These are phyloP conservation scores for Ursus arctos DNA, from an alignment of 2,113 vertebrate genomes.

Conservation along the genomic window DNA sequence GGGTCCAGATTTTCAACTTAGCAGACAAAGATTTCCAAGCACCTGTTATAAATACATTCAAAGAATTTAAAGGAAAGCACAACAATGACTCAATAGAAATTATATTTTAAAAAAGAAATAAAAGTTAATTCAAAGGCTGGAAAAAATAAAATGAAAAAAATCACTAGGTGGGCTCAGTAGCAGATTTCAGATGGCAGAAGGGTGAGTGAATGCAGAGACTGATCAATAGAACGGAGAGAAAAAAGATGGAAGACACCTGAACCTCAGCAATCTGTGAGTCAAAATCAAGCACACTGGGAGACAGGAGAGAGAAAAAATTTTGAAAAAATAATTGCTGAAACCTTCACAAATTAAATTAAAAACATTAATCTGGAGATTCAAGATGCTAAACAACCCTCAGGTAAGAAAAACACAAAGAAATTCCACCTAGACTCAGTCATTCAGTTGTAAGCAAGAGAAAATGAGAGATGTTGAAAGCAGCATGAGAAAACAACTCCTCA, in stretches of 20 bases:
- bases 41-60: not conserved
- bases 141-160: not conserved
- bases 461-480: not conserved
- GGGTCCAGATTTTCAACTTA: not conserved
- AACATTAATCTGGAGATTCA: not conserved
- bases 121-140: not conserved
- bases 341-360: not conserved
- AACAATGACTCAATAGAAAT: not conserved
- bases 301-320: not conserved
- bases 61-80: not conserved
- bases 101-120: not conserved
- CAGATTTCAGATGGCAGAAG: not conserved
- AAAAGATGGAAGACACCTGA: not conserved
- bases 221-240: not conserved
- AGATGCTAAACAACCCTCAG: not conserved
- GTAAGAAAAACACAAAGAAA: not conserved
- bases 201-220: not conserved
- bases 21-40: not conserved
- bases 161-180: not conserved
- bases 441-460: not conserved
- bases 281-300: not conserved
- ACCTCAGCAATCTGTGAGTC: not conserved
- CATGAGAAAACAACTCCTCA: not conserved
- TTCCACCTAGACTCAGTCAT: not conserved
- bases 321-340: not conserved